Evolutionary conservation across 2,113 vertebrate genomes (phyloP), one percentile per base, ranked within the genome.

Genomic region (Sakesphorus luctuosus): DNA sequence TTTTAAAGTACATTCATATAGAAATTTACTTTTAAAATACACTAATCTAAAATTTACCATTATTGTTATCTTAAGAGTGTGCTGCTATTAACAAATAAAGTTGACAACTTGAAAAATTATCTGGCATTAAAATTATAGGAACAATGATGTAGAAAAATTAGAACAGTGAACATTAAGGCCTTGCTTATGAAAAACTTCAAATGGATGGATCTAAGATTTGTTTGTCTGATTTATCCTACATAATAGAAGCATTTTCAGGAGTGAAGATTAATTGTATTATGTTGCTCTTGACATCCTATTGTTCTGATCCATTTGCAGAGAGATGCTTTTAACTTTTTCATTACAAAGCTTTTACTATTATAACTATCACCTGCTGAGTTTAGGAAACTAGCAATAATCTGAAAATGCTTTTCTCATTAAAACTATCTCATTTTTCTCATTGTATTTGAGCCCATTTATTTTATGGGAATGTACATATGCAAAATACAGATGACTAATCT

Each of bases 361-460:
- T 96, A 97, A 97, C 96, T 94, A 96, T 97, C 93, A 97, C 97
- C 96, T 97, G 96, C 97, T 97, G 97, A 96, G 94, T 96, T 96
- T 94, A 97, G 85, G 46, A 91, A 96, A 95, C 94, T 97, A 94
- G 92, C 87, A 93, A 89, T 97, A 96, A 97, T 88, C 90, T 94
- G 92, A 96, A 95, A 97, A 95, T 82, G 83, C n/a, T 74, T 95
- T 90, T 72, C 75, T 95, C 52, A 56, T 58, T 59, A 61, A 71
- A 96, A 87, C 18, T 40, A 46, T 69, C 52, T 88, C 69, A 80
- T 44, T 80, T 75, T 82, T 86, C 82, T 88, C 44, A 56, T 67
- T 88, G 63, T 93, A 92, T 93, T 86, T 84, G 83, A 93, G 69
- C n/a, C 81, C 65, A 78, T 88, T 66, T 84, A 88, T 83, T 97